Conservation (phyloP, 2,113 vertebrate species). For the Callospermophilus lateralis region DNA sequence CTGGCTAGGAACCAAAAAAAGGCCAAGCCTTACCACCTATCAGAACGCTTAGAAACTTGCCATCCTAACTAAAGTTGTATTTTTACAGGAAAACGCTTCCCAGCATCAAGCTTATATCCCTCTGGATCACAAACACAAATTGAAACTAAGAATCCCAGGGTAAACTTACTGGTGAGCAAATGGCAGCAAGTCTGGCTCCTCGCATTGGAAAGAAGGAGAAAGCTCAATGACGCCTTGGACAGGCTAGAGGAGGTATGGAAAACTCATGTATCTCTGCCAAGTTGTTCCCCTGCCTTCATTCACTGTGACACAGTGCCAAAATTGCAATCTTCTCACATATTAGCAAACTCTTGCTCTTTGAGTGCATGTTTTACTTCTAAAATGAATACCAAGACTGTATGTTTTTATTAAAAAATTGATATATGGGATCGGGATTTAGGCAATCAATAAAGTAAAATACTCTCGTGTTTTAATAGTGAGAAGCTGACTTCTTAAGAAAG, state of each 20-base stretch:
- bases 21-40: conserved; percentile 3
- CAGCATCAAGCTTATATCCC: conserved; percentile 93
- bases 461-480: background rate
- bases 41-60: background rate
- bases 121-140: conserved; percentile 93
- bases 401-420: background rate
- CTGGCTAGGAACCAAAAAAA: background rate
- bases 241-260: conserved; percentile 96
- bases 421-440: background rate
- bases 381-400: background rate
- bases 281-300: background rate
- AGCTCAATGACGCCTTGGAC: conserved; percentile 97
- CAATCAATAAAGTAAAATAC: background rate
- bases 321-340: background rate
- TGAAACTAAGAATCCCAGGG: conserved; percentile 97
- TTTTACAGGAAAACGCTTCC: conserved; percentile 95
- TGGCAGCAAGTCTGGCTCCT: conserved; percentile 99
- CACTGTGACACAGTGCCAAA: background rate
- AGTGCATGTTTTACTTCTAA: conserved; percentile 35
- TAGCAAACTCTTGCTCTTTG: background rate
- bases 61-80: conserved; percentile 64
- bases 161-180: conserved; percentile 97
- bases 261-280: accelerated
- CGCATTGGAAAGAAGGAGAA: conserved; percentile 96
- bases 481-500: background rate